Evolutionary conservation across 1,140 invertebrate genomes (phyloP), one percentile per base, ranked within the genome.

Genomic region (Zaprionus ornatus): DNA sequence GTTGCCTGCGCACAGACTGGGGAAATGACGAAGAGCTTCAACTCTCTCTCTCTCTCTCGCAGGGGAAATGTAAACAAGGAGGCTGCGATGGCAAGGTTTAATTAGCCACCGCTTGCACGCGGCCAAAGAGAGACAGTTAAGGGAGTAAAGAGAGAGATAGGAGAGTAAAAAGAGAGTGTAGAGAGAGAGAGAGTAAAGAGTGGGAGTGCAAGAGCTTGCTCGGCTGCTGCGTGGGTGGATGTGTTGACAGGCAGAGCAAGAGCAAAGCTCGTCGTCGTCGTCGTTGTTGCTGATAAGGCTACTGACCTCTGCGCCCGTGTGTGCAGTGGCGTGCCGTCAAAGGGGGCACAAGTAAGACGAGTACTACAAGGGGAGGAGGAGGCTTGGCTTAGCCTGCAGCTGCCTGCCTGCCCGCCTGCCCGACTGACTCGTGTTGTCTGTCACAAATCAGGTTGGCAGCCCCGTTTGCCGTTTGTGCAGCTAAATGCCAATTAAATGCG

Each of bases 101-200:
- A 91, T 91, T 91, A 91, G 90, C 90, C 90, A 91, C 90, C 90
- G 90, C 80, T 91, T 91, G 90, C 90, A 91, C 86, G 81, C 81
- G 67, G 17, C 10, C 55, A 67, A 55, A 74, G 71, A 54, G 27
- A 10, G 10, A 2, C 5, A 40, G 2, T n/a, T 40, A 40, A 45
- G 29, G 29, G 29, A 32, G 29, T 10, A 61, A 56, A 25, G 61
- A 60, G 70, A 40, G 6, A 10, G 7, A 77, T 29, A 29, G 6
- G 66, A 82, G 76, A 72, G 25, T 61, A 57, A 45, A 63, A 17
- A 40, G 17, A n/a, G 35, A 23, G 32, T 35, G 15, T 32, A 3
- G 12, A 61, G 61, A 23, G 61, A 60, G 75, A 40, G 6, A 10
- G 7, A 81, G 69, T 80, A 76, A 72, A 60, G 69, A 17, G 17